A percentile compares a stretch with the other conserved stretches of the same genome.
Conservation (phyloP, 1,140 invertebrate species). For the Brachionus sp. region DNA sequence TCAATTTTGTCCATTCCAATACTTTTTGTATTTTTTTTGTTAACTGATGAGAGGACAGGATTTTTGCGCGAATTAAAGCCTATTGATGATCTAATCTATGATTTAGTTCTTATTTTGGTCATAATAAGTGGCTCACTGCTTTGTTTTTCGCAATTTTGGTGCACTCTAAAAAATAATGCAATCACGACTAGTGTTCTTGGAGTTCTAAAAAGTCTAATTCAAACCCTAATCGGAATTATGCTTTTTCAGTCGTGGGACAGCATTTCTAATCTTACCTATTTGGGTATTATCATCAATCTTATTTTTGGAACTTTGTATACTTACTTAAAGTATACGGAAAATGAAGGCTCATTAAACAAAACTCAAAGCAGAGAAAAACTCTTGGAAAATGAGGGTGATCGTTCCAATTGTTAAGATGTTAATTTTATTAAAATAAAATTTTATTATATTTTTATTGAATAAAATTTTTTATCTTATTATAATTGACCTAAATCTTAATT, state of each 20-base stretch:
- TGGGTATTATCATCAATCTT: conserved; percentile 59
- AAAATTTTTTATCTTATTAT: not conserved
- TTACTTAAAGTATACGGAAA: conserved; percentile 54
- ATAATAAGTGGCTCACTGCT: conserved; percentile 59
- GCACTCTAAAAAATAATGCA: conserved; percentile 61
- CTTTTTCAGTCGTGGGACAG: conserved; percentile 60
- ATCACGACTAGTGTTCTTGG: conserved; percentile 62
- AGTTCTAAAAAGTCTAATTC: conserved; percentile 59
- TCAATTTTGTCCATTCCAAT: conserved; percentile 61
- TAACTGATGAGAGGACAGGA: conserved; percentile 51
- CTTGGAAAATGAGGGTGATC: not conserved
- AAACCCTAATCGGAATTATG: conserved; percentile 62
- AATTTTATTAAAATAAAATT: not conserved
- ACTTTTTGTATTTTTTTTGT: conserved; percentile 51
- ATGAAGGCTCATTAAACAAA: not conserved
- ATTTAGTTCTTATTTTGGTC: conserved; percentile 54
- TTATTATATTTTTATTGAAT: not conserved
- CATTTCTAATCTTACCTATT: conserved; percentile 52
- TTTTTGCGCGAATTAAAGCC: conserved; percentile 4
- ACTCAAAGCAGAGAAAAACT: not conserved
- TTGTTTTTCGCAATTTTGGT: conserved; percentile 62
- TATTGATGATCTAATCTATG: not conserved
- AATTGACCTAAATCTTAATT: no score
- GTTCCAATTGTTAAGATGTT: not conserved
- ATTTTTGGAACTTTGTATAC: conserved; percentile 60